phyloP scores from a whole-genome alignment of 1,140 invertebrate genomes.

The Daktulosphaira vitifoliae region DNA sequence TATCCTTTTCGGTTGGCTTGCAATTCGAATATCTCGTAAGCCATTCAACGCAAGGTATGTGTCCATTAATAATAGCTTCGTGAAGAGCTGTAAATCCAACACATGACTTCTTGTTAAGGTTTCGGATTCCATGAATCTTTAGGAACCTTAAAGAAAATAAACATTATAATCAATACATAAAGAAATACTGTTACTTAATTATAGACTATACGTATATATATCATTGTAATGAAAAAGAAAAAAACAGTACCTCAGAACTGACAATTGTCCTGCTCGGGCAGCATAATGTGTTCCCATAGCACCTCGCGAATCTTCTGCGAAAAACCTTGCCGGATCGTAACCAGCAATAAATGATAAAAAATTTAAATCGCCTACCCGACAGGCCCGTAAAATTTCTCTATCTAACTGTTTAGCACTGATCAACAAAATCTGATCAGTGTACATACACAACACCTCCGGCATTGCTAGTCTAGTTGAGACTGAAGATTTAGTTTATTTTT shows the following conservation, averaged over 20 bases:
- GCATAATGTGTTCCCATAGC: constrained; percentile 46
- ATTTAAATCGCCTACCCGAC: constrained; percentile 31
- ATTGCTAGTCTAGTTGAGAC: neutral
- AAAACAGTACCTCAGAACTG: constrained; percentile 18
- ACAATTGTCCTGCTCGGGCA: constrained; percentile 39
- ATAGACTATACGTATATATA: too few relatives aligned
- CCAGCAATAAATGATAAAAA: constrained; percentile 5
- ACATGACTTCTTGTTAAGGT: constrained; percentile 30
- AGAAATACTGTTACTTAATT: too few relatives aligned
- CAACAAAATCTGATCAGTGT: neutral
- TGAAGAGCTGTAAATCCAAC: constrained; percentile 45
- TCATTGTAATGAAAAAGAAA: too few relatives aligned
- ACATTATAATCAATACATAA: too few relatives aligned
- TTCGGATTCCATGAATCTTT: constrained; percentile 28
- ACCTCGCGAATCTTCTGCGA: constrained; percentile 41
- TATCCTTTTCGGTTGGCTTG: constrained; percentile 43
- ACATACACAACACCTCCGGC: neutral
- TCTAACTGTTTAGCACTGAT: neutral
- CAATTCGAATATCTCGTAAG: constrained; percentile 42
- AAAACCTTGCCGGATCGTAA: constrained; percentile 27
- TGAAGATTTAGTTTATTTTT: too few relatives aligned
- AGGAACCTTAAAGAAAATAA: neutral
- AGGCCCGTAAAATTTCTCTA: constrained; percentile 31
- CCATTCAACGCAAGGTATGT: constrained; percentile 44
- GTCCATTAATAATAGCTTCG: constrained; percentile 46